Evolutionary conservation across 2,797 vertebrate species (phyloP).

Genomic region (Naso thynnoides): DNA sequence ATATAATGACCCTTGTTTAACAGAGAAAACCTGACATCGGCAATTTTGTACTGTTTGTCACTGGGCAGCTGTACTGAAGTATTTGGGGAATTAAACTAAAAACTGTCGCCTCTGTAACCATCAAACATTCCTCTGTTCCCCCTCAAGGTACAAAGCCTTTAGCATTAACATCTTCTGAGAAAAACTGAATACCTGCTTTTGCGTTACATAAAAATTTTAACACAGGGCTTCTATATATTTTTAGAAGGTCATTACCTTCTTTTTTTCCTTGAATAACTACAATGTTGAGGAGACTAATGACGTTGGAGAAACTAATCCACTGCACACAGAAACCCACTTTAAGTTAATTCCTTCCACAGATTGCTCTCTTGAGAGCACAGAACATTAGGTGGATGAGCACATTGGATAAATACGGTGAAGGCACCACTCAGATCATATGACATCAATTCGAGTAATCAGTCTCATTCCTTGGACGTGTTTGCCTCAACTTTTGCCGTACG

Average conservation of each 20-base stretch:
- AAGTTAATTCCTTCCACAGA: conserved; percentile 27
- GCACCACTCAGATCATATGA: conserved; percentile 46
- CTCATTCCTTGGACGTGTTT: background rate
- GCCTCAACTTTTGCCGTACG: background rate
- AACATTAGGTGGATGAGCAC: conserved; percentile 35
- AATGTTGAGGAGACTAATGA: conserved; percentile 37
- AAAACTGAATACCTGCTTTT: conserved; percentile 32
- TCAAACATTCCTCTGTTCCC: background rate
- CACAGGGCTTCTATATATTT: conserved; percentile 16
- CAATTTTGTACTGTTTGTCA: background rate
- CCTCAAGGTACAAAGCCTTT: conserved; percentile 7
- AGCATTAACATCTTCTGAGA: conserved; percentile 24
- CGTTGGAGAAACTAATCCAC: conserved; percentile 33
- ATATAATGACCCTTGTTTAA: background rate
- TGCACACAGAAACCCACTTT: conserved; percentile 21
- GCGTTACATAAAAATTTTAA: conserved; percentile 38
- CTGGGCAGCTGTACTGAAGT: background rate
- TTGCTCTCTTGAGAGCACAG: conserved; percentile 13
- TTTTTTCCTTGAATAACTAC: conserved; percentile 21
- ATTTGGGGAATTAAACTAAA: conserved; percentile 11
- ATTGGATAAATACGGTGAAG: conserved; percentile 26
- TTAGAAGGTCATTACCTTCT: conserved; percentile 26
- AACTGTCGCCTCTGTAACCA: background rate
- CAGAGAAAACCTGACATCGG: background rate
- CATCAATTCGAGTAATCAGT: conserved; percentile 32